phyloP scores from a whole-genome alignment of 2,113 vertebrate species.

The Melospiza melodia region DNA sequence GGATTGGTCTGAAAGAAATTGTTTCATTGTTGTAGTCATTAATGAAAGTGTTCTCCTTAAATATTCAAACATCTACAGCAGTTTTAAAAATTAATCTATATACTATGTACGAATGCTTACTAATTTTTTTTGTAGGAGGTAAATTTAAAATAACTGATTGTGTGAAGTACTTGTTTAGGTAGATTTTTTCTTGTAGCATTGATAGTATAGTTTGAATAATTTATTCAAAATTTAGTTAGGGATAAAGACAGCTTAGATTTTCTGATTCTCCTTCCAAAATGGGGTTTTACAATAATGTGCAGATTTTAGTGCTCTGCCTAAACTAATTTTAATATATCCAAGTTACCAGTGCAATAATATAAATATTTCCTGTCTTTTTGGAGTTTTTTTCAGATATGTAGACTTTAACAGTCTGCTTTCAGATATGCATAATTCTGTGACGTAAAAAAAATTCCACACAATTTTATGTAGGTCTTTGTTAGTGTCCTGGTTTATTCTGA shows the following conservation, averaged over 20 bases:
- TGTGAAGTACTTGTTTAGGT: background rate
- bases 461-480: background rate
- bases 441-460: background rate
- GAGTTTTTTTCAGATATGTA: background rate
- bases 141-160: background rate
- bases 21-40: slow-evolving; percentile 1
- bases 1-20: slow-evolving; percentile 15
- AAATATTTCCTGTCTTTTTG: background rate
- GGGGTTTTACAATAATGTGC: background rate
- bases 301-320: background rate
- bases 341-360: background rate
- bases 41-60: slow-evolving; percentile 14
- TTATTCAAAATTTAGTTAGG: background rate
- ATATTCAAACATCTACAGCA: background rate
- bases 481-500: background rate
- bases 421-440: background rate
- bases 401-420: background rate
- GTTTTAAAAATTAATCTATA: slow-evolving; percentile 18
- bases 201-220: background rate
- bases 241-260: background rate
- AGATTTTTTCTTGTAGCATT: background rate
- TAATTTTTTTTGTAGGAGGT: background rate
- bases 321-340: background rate
- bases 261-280: background rate
- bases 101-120: fast-evolving